These are phyloP conservation scores for Pachyseris speciosa DNA, from an alignment of 64 coral and sea anemone genomes.

Conservation along the genomic window DNA sequence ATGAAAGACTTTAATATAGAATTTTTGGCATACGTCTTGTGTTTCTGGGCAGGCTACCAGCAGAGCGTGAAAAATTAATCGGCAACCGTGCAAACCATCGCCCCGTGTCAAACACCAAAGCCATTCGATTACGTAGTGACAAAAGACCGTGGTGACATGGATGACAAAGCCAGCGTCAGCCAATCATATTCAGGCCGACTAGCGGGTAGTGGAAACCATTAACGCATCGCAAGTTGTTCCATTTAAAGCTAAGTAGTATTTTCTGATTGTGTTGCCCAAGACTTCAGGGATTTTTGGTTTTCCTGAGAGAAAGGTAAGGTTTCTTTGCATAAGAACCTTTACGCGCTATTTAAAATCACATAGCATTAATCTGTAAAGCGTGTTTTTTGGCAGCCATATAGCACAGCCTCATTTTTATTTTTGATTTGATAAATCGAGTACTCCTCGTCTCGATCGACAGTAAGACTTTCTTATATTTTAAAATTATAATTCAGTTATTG, in stretches of 20 bases:
- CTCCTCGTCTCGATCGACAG: not conserved
- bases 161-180: not conserved
- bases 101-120: slow-evolving; percentile 18
- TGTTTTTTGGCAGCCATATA: not conserved
- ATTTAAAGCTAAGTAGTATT: slow-evolving; percentile 51
- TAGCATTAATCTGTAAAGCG: not conserved
- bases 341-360: not conserved
- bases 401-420: not conserved
- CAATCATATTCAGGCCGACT: not conserved
- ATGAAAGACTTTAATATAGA: slow-evolving; percentile 53
- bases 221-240: slow-evolving; percentile 39
- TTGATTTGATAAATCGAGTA: not conserved
- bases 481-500: not conserved
- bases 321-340: not conserved
- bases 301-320: slow-evolving; percentile 43
- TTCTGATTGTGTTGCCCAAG: slow-evolving; percentile 58
- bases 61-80: slow-evolving; percentile 40
- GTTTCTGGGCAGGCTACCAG: not conserved
- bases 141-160: not conserved
- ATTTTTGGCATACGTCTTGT: not conserved
- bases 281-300: slow-evolving; percentile 50
- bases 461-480: not conserved
- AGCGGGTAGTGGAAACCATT: slow-evolving; percentile 44
- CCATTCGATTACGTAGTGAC: slow-evolving; percentile 11
- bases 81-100: not conserved